Evolutionary conservation across 2,888 invertebrate species (phyloP).

Genomic region (Tricholauxania praeusta): DNA sequence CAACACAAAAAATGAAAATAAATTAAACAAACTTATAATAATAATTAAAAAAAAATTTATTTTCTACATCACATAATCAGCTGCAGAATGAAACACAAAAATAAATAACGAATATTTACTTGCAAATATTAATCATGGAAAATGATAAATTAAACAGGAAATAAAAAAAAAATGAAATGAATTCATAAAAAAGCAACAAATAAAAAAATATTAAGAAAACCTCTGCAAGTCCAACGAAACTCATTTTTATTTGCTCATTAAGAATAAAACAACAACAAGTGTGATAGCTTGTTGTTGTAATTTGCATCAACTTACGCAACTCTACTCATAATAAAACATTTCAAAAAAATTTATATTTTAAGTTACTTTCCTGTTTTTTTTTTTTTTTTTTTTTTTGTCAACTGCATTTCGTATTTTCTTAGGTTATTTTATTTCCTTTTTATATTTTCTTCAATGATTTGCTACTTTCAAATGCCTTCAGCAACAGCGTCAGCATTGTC

Average conservation of each 20-base stretch:
- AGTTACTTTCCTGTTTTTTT: too few species aligned
- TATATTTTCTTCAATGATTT: neutral
- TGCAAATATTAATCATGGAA: conserved; percentile 47
- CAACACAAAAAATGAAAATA: too few species aligned
- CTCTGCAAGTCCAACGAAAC: conserved; percentile 47
- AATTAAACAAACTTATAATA: neutral
- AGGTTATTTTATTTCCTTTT: neutral
- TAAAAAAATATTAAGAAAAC: conserved; percentile 32
- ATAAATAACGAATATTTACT: conserved; percentile 42
- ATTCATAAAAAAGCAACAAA: conserved; percentile 22
- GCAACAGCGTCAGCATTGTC: neutral
- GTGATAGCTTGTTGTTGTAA: neutral
- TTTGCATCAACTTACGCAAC: conserved; percentile 1
- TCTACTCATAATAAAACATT: neutral
- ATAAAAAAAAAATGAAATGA: conserved; percentile 40
- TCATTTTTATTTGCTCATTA: conserved; percentile 29
- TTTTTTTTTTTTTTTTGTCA: neutral
- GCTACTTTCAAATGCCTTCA: neutral
- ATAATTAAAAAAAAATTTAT: neutral
- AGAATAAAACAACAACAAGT: neutral
- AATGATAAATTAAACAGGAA: conserved; percentile 36
- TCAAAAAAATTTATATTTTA: too few species aligned
- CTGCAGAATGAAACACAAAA: conserved; percentile 21
- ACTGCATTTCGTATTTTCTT: conserved; percentile 12
- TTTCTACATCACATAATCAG: conserved; percentile 6